Conservation (phyloP, 2,113 vertebrate genomes). For the Myodes glareolus region DNA sequence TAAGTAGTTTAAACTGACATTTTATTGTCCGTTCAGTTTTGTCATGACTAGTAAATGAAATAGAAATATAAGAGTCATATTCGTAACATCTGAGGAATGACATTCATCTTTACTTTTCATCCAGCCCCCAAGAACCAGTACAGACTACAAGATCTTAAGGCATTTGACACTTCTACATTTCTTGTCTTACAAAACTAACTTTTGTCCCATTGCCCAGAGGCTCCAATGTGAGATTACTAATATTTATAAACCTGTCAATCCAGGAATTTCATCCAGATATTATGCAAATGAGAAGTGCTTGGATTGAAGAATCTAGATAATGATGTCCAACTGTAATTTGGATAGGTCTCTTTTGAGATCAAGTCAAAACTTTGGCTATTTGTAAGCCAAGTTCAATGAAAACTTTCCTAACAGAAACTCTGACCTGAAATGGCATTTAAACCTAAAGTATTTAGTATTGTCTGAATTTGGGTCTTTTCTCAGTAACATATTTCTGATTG, state of each 20-base stretch:
- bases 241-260: not conserved
- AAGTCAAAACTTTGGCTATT: not conserved
- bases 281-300: not conserved
- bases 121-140: not conserved
- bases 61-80: not conserved
- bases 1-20: not conserved
- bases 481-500: not conserved
- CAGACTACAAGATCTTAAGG: rapidly evolving
- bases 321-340: not conserved
- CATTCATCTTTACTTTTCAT: not conserved
- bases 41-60: not conserved
- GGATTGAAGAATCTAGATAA: not conserved
- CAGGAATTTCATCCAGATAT: not conserved
- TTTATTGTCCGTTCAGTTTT: not conserved
- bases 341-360: not conserved
- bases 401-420: not conserved
- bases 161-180: not conserved
- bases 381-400: not conserved
- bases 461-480: not conserved
- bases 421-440: not conserved
- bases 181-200: not conserved
- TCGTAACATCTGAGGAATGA: not conserved
- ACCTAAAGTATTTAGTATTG: not conserved
- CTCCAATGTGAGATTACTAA: not conserved
- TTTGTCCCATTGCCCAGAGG: not conserved